Percentiles rank a stretch among this genome's conserved stretches.
These are phyloP conservation scores for Acanthopleura granulata DNA, from an alignment of 2,888 invertebrate species.

Conservation along the genomic window DNA sequence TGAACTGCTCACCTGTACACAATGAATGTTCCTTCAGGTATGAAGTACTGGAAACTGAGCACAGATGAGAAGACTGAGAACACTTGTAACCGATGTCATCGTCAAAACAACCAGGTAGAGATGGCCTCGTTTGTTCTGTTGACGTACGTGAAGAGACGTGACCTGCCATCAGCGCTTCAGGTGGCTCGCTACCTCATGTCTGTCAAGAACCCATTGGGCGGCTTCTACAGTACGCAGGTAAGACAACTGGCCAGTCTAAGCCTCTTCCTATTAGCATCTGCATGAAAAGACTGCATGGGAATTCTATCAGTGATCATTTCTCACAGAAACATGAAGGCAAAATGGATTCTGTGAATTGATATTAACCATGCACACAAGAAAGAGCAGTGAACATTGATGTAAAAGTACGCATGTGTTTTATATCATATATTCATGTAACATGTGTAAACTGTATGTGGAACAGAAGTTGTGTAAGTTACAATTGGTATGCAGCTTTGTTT, in stretches of 20 bases:
- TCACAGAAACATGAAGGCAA: too few relatives aligned
- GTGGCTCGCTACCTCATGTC: constrained; percentile 7
- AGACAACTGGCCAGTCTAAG: too few relatives aligned
- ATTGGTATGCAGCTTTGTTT: too few relatives aligned
- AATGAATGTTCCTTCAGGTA: neutral
- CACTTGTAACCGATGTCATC: neutral
- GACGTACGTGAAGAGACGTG: neutral
- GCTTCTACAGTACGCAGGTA: constrained; percentile 13
- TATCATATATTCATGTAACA: too few relatives aligned
- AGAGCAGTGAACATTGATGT: too few relatives aligned
- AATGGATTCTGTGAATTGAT: too few relatives aligned
- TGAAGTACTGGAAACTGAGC: constrained; percentile 5
- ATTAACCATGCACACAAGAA: too few relatives aligned
- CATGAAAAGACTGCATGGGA: neutral
- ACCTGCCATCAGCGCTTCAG: neutral
- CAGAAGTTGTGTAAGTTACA: too few relatives aligned
- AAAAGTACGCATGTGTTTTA: too few relatives aligned
- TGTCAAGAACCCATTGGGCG: neutral
- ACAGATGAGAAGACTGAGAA: neutral
- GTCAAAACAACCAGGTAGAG: constrained; percentile 10
- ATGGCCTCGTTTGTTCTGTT: neutral
- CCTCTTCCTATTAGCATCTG: neutral
- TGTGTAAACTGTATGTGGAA: too few relatives aligned
- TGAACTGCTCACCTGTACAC: too few relatives aligned
- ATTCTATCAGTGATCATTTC: too few relatives aligned